Evolutionary conservation across 2,113 vertebrate genomes (phyloP).

Genomic region (Chamaetylas fuelleborni): DNA sequence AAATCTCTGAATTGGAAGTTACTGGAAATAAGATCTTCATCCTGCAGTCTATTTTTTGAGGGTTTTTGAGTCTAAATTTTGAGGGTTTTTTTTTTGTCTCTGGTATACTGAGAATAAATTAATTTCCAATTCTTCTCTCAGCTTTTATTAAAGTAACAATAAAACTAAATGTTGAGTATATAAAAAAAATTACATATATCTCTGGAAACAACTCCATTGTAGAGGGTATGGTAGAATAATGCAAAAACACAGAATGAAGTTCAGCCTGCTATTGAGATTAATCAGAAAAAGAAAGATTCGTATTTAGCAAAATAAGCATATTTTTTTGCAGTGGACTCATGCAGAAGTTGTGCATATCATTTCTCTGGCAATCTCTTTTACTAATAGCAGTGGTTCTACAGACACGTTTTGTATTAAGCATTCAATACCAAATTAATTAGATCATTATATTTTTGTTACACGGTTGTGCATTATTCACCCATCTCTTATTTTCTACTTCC

Average conservation of each 20-base stretch:
- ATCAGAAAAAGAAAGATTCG: not conserved
- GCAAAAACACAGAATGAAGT: not conserved
- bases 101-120: not conserved
- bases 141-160: not conserved
- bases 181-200: not conserved
- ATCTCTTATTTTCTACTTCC: not conserved
- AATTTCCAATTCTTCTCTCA: not conserved
- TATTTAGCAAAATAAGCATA: not conserved
- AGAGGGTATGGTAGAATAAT: not conserved
- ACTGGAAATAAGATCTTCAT: not conserved
- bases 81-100: not conserved
- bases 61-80: too few species aligned
- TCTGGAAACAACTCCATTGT: not conserved
- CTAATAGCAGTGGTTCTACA: not conserved
- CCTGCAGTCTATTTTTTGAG: not conserved
- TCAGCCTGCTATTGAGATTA: not conserved
- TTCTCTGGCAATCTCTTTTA: not conserved
- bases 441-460: not conserved
- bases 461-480: not conserved
- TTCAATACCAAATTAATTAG: not conserved
- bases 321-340: not conserved
- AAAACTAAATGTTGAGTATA: not conserved
- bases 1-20: not conserved
- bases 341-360: rapidly evolving
- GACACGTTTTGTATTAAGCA: not conserved